phyloP scores from a whole-genome alignment of 2,113 vertebrate genomes.

The Dolichallabes microphthalmus region DNA sequence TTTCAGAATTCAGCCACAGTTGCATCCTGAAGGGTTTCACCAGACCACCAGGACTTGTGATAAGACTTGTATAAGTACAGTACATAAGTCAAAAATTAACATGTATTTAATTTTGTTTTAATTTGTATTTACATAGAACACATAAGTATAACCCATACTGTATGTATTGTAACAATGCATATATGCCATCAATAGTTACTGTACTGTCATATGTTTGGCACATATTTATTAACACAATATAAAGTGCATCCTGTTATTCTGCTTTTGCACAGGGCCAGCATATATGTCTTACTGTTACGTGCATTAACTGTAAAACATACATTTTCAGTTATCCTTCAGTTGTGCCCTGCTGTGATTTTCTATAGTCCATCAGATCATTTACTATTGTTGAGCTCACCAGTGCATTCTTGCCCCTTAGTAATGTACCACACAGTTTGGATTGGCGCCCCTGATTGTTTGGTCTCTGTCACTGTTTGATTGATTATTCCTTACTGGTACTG shows the following conservation, averaged over 20 bases:
- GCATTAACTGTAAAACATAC: neutral
- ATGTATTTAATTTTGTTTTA: neutral
- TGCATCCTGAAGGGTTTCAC: neutral
- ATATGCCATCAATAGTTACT: neutral
- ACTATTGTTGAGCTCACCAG: constrained; percentile 13
- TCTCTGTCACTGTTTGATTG: neutral
- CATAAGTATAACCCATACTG: neutral
- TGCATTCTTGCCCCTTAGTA: constrained; percentile 15
- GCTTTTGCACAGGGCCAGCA: neutral
- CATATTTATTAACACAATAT: neutral
- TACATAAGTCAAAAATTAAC: neutral
- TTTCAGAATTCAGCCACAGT: neutral
- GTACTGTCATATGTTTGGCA: neutral
- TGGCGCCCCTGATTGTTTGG: neutral
- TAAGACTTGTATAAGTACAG: neutral
- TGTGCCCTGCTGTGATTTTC: neutral
- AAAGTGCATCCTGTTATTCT: neutral
- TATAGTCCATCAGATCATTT: constrained; percentile 1
- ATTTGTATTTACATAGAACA: neutral
- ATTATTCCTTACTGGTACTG: constrained; percentile 24
- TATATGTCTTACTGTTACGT: neutral
- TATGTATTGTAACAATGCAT: neutral
- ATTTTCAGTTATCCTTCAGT: neutral
- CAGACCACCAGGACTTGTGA: neutral
- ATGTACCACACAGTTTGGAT: constrained; percentile 14